phyloP scores from a whole-genome alignment of 2,797 vertebrate genomes.

The Masticophis lateralis region DNA sequence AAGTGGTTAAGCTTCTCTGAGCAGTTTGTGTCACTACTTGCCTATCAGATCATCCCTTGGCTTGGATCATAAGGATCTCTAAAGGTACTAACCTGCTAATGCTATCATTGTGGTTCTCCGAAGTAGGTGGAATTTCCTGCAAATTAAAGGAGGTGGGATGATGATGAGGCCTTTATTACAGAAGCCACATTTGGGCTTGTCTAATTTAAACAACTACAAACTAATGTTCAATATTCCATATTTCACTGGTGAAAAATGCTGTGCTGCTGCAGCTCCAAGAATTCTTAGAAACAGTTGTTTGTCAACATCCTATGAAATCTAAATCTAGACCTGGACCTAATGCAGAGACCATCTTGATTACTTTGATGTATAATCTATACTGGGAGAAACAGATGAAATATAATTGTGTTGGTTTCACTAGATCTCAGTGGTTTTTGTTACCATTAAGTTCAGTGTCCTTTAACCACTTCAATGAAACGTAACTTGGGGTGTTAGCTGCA shows the following conservation, averaged over 20 bases:
- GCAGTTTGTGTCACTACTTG: not conserved
- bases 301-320: not conserved
- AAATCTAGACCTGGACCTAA: not conserved
- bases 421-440: not conserved
- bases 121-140: not conserved
- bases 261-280: not conserved
- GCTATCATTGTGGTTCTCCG: not conserved
- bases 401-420: not conserved
- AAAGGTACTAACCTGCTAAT: not conserved
- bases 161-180: not conserved
- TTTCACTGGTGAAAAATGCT: not conserved
- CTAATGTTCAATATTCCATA: not conserved
- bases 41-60: not conserved
- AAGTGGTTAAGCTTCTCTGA: not conserved
- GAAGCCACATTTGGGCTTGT: not conserved
- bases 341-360: not conserved
- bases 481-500: not conserved
- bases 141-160: not conserved
- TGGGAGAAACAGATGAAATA: not conserved
- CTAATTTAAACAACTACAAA: not conserved
- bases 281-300: not conserved
- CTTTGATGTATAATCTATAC: not conserved
- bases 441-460: not conserved
- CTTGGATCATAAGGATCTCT: not conserved
- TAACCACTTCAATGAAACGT: not conserved